Base-by-base conservation (phyloP, 2,797 vertebrate species). In the Hyperoplus lanceolatus region DNA sequence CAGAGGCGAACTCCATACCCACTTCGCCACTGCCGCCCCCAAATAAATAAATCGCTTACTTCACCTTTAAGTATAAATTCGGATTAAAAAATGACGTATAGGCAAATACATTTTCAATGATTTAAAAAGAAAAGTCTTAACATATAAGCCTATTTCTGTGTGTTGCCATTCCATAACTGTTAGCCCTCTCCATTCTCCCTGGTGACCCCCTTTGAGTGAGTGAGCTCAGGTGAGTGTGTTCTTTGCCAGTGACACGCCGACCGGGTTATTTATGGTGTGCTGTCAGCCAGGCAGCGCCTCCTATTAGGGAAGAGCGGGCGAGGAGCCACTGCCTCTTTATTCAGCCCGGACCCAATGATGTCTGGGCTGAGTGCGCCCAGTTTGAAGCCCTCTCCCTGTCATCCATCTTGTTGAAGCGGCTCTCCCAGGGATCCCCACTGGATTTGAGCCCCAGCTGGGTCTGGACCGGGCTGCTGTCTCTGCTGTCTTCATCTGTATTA, bases 221-320 rank as follows among this genome's bases (percentile, higher is more conserved):
- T 71, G 68, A 51, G 87, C 84, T 86, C 87, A 93, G 90, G 90
- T 94, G 91, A 93, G 86, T 81, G 82, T 83, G 77, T 88, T 92
- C 84, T 87, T 89, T 79, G 42, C 92, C 85, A 59, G 61, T 84
- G 81, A 76, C 86, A 81, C 55, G 18, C 80, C 39, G 73, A 85
- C 83, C 69, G 68, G 87, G 93, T 95, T 94, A 96, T 96, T 95
- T 94, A 95, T 96, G 94, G 92, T 84, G 85, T 83, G 86, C 91
- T 95, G 93, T 94, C 95, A 94, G 80, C 85, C 85, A 87, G 91
- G 79, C 91, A 92, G 84, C 86, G 85, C 81, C 90, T 92, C 86
- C 91, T 91, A 89, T 93, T 92, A 91, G 56, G 53, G 90, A 82
- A 91, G 93, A 92, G 85, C 90, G 84, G 80, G 74, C 84, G 29